phyloP scores from a whole-genome alignment of 2,113 vertebrate species.

The Thomomys bottae region DNA sequence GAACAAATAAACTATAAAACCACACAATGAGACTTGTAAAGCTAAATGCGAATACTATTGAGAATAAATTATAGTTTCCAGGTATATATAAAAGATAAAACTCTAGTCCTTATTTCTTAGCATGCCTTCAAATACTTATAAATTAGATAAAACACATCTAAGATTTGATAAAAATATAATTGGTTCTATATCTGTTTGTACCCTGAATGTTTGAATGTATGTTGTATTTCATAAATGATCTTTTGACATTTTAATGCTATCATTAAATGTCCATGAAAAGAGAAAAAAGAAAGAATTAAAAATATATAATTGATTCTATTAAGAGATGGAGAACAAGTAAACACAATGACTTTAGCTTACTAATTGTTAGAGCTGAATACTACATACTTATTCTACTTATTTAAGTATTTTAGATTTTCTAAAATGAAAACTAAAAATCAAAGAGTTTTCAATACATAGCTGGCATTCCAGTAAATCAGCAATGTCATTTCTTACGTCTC shows the following conservation, averaged over 20 bases:
- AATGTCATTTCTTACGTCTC: neutral
- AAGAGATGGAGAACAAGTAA: neutral
- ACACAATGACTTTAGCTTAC: neutral
- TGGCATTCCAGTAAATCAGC: neutral
- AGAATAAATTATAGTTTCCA: neutral
- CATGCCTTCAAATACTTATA: neutral
- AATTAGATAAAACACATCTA: neutral
- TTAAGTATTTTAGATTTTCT: neutral
- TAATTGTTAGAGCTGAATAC: neutral
- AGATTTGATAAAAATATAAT: slow-evolving; percentile 9
- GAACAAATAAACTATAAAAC: neutral
- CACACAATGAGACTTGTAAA: neutral
- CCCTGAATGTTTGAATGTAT: neutral
- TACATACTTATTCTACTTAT: neutral
- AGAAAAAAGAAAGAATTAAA: too few relatives aligned
- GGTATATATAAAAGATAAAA: neutral
- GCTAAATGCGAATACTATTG: neutral
- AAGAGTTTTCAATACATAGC: neutral
- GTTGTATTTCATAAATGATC: neutral
- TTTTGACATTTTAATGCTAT: slow-evolving; percentile 9
- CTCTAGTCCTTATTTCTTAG: neutral
- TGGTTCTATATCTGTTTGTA: neutral
- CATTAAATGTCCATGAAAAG: neutral
- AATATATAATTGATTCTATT: neutral
- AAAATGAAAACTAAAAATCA: neutral